A percentile compares a stretch with the other conserved stretches of the same genome.
These are phyloP conservation scores for Paracentrotus lividus DNA, from an alignment of 53 echinoderm and acorn worm species.

Conservation along the genomic window DNA sequence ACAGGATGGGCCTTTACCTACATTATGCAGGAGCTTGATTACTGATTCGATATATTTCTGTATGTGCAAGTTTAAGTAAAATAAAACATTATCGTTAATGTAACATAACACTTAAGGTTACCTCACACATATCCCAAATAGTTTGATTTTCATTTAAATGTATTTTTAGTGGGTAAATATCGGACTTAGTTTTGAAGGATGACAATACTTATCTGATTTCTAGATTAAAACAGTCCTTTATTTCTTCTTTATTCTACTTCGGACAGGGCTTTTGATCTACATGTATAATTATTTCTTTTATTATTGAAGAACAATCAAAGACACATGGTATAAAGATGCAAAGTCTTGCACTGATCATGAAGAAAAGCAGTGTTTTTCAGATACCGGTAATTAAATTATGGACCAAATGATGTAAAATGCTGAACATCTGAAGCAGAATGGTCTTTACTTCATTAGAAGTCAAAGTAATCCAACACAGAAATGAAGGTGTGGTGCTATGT, in stretches of 20 bases:
- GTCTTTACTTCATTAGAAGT: not conserved
- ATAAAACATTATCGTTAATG: constrained; percentile 18
- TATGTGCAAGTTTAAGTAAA: not conserved
- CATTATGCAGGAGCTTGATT: not conserved
- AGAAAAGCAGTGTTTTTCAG: no score
- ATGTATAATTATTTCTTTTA: no score
- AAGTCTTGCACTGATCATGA: no score
- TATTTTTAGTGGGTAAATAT: not conserved
- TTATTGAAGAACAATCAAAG: no score
- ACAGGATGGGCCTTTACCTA: constrained; percentile 38
- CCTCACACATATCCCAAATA: not conserved
- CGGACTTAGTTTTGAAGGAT: not conserved
- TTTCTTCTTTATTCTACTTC: not conserved
- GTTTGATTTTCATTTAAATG: not conserved
- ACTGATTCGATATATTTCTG: not conserved
- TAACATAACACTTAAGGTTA: not conserved
- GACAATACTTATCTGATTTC: not conserved
- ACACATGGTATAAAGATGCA: no score
- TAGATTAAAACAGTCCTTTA: not conserved
- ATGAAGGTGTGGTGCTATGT: constrained; percentile 49
- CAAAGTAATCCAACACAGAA: constrained; percentile 20
- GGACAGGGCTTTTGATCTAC: not conserved
- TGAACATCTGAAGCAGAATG: not conserved
- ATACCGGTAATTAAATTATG: not conserved
- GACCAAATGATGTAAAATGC: not conserved